phyloP scores from a whole-genome alignment of 2,888 invertebrate genomes.

The Prosopocoilus inquinatus region DNA sequence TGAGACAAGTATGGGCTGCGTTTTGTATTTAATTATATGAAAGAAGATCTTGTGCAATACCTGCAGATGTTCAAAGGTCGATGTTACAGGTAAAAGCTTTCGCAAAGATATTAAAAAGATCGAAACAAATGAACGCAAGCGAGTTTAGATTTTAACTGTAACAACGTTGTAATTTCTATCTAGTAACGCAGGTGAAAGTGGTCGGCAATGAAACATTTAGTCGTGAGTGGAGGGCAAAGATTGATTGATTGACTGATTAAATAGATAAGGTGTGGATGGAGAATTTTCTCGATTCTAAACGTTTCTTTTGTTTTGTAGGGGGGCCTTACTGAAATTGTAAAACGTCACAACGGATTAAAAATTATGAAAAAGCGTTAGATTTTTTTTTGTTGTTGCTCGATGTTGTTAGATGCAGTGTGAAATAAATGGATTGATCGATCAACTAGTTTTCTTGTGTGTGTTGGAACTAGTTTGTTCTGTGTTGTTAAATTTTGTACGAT shows the following conservation, averaged over 20 bases:
- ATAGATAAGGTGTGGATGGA: constrained; percentile 30
- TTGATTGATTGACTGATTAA: constrained; percentile 23
- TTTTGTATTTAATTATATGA: constrained; percentile 8
- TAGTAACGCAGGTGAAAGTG: too few species aligned
- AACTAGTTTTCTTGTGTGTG: constrained; percentile 29
- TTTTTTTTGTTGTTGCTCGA: constrained; percentile 37
- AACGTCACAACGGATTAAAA: constrained; percentile 14
- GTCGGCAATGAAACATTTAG: too few species aligned
- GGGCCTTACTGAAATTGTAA: constrained; percentile 23
- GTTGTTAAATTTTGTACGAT: constrained; percentile 34
- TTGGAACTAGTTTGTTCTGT: constrained; percentile 40
- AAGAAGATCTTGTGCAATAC: constrained; percentile 19
- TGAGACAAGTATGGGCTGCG: constrained; percentile 12
- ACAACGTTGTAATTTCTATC: too few species aligned
- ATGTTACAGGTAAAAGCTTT: too few species aligned
- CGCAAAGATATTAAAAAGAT: too few species aligned
- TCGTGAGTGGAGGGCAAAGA: constrained; percentile 26
- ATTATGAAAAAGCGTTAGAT: constrained; percentile 39
- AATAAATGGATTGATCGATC: constrained; percentile 47
- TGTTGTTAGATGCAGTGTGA: constrained; percentile 40
- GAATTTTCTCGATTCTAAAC: constrained; percentile 21
- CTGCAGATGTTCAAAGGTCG: constrained; percentile 15
- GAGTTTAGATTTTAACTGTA: too few species aligned
- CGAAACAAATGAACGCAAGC: too few species aligned
- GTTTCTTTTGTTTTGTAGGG: constrained; percentile 28